Percentiles rank a stretch among this genome's conserved stretches.
Conservation (phyloP, 2,888 invertebrate genomes). For the Torymus tubicola region DNA sequence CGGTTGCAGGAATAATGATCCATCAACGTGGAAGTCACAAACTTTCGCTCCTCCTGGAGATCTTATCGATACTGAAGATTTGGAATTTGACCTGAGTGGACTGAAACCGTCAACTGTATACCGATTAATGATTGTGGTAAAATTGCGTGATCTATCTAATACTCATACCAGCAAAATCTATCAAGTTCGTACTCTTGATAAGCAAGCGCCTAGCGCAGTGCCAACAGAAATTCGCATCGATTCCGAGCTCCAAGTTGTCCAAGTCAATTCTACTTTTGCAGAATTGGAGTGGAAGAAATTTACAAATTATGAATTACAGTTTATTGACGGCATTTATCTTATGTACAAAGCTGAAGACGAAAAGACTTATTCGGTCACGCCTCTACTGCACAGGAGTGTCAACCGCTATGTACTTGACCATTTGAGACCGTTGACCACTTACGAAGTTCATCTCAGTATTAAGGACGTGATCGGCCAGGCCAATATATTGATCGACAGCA, state of each 20-base stretch:
- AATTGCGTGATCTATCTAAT: slow-evolving; percentile 86
- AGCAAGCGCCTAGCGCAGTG: slow-evolving; percentile 76
- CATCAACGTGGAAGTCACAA: slow-evolving; percentile 88
- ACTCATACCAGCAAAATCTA: slow-evolving; percentile 88
- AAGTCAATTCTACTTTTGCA: slow-evolving; percentile 88
- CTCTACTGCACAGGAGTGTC: slow-evolving; percentile 88
- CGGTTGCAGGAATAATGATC: slow-evolving; percentile 80
- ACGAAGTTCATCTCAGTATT: slow-evolving; percentile 90
- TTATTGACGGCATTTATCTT: slow-evolving; percentile 92
- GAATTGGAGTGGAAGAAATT: slow-evolving; percentile 90
- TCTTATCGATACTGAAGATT: slow-evolving; percentile 88
- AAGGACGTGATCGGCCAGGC: slow-evolving; percentile 89
- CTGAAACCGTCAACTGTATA: slow-evolving; percentile 89
- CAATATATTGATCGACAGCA: slow-evolving; percentile 86
- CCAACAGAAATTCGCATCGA: slow-evolving; percentile 83
- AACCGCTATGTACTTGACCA: slow-evolving; percentile 87
- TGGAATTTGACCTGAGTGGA: slow-evolving; percentile 89
- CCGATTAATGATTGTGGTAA: slow-evolving; percentile 88
- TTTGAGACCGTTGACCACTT: slow-evolving; percentile 86
- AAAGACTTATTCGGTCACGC: slow-evolving; percentile 90
- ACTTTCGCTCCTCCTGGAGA: slow-evolving; percentile 92
- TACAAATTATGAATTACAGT: slow-evolving; percentile 86
- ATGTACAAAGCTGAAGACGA: slow-evolving; percentile 89
- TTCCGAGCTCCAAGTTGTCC: slow-evolving; percentile 84
- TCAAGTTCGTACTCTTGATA: slow-evolving; percentile 83